Base-by-base conservation (phyloP, 1,140 invertebrate species). In the Cyphomyrmex costatus region DNA sequence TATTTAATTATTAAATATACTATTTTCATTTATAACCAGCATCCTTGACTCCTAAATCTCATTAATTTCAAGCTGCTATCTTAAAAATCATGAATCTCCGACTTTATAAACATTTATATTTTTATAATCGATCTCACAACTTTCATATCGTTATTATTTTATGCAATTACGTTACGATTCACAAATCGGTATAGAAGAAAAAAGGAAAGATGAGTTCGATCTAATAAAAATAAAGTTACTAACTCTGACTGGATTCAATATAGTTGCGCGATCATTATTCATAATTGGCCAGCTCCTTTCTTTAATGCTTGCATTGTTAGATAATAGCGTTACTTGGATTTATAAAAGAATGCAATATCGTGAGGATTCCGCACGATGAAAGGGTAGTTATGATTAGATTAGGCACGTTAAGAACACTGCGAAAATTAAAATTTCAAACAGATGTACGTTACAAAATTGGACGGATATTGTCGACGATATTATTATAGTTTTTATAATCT, bases 211-310 rank as follows among this genome's bases (percentile, higher is more conserved):
- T 33, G 16, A 1, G 30, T 33, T n/a, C 36, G 70, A 3, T 60
- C 71, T 42, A 60, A 74, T 60, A 68, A 68, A 68, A 68, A 49
- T 74, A 58, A 56, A 74, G 71, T 24, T 14, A 58, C 30, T 60
- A 74, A 24, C 53, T 58, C 33, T 24, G 51, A 5, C 7, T 74
- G 30, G 21, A 74, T 74, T 74, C 53, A 58, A 60, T 58, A 36
- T 60, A 58, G 33, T 74, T 74, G 71, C 71, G 53, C 53, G 33
- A 73, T 73, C 71, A 74, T 74, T 74, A 74, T 74, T 60, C 71
- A 58, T 74, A 58, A 74, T 74, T 74, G 53, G 53, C 51, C 71
- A 60, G 53, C 7, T 74, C 30, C 53, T 74, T 74, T 74, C 30
- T 74, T 74, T 74, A 74, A 74, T 74, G 33, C 53, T 16, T 33